phyloP scores from a whole-genome alignment of 2,888 invertebrate species.

The Microctonus hyperodae region DNA sequence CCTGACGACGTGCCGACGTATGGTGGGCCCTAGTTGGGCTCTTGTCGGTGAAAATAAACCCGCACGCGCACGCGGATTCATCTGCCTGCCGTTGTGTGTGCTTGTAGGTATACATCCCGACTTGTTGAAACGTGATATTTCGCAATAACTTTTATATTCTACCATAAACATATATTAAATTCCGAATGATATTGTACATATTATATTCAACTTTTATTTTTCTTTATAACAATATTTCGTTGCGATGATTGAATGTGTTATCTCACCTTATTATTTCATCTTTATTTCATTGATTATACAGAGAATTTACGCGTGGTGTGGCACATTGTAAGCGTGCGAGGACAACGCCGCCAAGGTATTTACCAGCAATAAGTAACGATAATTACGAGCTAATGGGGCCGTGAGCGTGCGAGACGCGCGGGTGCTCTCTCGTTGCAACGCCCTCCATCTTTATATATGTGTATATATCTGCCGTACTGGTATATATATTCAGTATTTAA shows the following conservation, averaged over 20 bases:
- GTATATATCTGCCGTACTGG: slow-evolving; percentile 28
- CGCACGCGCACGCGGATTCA: slow-evolving; percentile 11
- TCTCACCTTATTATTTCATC: not conserved
- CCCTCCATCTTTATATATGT: slow-evolving; percentile 22
- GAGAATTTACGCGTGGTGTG: slow-evolving; percentile 43
- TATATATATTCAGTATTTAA: slow-evolving; percentile 58
- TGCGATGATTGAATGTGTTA: not conserved
- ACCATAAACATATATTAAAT: not conserved
- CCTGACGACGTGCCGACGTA: slow-evolving; percentile 40
- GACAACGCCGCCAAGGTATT: slow-evolving; percentile 40
- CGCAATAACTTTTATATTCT: not conserved
- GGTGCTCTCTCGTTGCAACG: slow-evolving; percentile 31
- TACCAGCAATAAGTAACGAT: slow-evolving; percentile 60
- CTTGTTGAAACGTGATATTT: slow-evolving; percentile 14
- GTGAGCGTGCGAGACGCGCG: slow-evolving; percentile 32
- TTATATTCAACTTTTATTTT: not conserved
- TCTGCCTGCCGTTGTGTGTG: not conserved
- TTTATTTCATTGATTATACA: slow-evolving; percentile 39
- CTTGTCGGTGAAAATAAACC: slow-evolving; percentile 15
- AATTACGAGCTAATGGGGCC: slow-evolving; percentile 59
- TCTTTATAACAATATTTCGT: not conserved
- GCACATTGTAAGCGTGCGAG: slow-evolving; percentile 40
- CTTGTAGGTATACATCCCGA: not conserved
- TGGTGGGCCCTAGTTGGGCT: not conserved
- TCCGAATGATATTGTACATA: not conserved